Evolutionary conservation across 2,888 invertebrate species (phyloP), one percentile per base, ranked within the genome.

Genomic region (Busseola fusca): DNA sequence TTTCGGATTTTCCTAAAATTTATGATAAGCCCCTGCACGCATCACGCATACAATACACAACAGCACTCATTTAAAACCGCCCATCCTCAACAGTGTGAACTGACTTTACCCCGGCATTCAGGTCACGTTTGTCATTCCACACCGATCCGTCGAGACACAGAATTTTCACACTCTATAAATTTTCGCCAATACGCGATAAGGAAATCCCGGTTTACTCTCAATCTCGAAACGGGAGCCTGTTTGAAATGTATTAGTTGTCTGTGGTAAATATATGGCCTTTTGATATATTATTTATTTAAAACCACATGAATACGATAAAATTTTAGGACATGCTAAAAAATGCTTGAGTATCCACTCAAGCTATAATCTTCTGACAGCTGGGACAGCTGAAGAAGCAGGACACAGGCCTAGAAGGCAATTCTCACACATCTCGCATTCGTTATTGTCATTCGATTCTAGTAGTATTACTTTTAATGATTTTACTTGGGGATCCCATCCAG

Each of bases 91-190:
- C 58, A 37, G 78, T 84, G 65, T 80, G 79, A 76, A 72, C 69
- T 65, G 69, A 80, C 80, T 69, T 74, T 72, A 78, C 60, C 50
- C 86, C 76, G 66, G 77, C 50, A 91, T 84, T 83, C 94, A 50
- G 83, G 88, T 92, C 93, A 94, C 94, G 93, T 93, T 91, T 92
- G 92, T 93, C 93, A 93, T 93, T 91, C 89, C 91, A 88, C 88
- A 87, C 84, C 86, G 90, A 93, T 90, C 91, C 90, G 87, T 85
- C 87, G 89, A 89, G 89, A 88, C 88, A 88, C 86, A 86, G 90
- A 91, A 90, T 92, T 93, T 93, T 93, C 93, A 93, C 94, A 93
- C 91, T 93, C 93, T 92, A 93, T 93, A 93, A 93, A 94, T 93
- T 93, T 88, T 87, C 88, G 83, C 88, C 89, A 87, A 90, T 88